A percentile compares a stretch with the other conserved stretches of the same genome.
Evolutionary conservation across 2,797 vertebrate species (phyloP).

Genomic region (Pseudocheirus occidentalis): DNA sequence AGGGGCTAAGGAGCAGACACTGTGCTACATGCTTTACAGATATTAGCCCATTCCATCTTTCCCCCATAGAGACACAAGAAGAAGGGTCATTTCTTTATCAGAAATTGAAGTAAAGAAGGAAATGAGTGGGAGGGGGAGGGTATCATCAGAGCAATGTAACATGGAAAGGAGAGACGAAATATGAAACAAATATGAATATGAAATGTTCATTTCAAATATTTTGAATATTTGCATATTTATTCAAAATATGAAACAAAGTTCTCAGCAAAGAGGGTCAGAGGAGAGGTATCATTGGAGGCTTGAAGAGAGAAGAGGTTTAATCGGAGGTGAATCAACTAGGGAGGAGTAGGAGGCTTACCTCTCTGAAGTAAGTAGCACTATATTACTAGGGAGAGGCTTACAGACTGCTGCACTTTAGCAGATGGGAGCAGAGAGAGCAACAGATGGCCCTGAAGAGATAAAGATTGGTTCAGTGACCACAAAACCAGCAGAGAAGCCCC

Average conservation of each 20-base stretch:
- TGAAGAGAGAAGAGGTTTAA: not conserved
- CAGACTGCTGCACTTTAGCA: not conserved
- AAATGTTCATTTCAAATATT: no score
- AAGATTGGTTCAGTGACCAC: not conserved
- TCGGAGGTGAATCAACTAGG: not conserved
- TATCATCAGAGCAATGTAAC: not conserved
- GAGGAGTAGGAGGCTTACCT: not conserved
- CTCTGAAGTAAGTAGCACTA: not conserved
- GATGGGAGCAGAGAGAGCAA: not conserved
- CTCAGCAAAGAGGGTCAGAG: not conserved
- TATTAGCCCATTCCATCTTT: not conserved
- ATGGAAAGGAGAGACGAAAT: not conserved
- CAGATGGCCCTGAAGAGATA: not conserved
- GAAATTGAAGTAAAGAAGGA: not conserved
- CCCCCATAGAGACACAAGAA: not conserved
- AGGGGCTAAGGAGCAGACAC: not conserved
- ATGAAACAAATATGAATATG: not conserved
- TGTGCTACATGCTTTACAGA: not conserved
- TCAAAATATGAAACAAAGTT: not conserved
- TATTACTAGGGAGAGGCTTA: not conserved
- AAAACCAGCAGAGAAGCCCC: not conserved
- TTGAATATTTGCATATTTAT: no score
- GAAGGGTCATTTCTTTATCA: not conserved
- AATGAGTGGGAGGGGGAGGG: rapidly evolving
- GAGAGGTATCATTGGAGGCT: not conserved